Conservation (phyloP, 1,140 invertebrate species). For the Protaetia brevitarsis region DNA sequence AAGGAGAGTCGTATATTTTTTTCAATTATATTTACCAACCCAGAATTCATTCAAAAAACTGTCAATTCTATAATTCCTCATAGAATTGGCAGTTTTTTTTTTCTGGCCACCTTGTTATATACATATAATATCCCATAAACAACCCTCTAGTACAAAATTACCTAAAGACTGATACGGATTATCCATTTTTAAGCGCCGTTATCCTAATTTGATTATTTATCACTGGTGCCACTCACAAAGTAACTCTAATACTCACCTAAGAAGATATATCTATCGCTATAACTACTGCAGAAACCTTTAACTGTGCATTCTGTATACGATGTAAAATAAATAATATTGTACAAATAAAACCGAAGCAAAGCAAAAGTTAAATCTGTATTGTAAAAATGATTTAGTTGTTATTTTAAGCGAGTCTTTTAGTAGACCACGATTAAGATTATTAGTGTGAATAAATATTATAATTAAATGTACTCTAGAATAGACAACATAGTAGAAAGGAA, state of each 20-base stretch:
- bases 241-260: background rate
- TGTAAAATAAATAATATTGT: slow-evolving; percentile 13
- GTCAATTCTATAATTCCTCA: too few species aligned
- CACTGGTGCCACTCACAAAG: background rate
- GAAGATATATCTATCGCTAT: background rate
- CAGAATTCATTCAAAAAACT: too few species aligned
- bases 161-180: background rate
- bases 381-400: background rate
- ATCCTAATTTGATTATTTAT: background rate
- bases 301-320: slow-evolving; percentile 15
- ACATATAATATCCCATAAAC: too few species aligned
- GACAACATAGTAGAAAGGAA: background rate
- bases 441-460: background rate
- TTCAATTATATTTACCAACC: too few species aligned
- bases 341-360: background rate
- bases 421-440: background rate
- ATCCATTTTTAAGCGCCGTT: background rate
- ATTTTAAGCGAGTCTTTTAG: background rate
- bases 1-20: background rate
- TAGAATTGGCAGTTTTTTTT: too few species aligned
- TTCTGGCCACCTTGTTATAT: too few species aligned
- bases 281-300: background rate
- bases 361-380: background rate
- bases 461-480: slow-evolving; percentile 2
- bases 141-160: too few species aligned